phyloP scores from a whole-genome alignment of 2,113 vertebrate species.

The Polypterus senegalus region DNA sequence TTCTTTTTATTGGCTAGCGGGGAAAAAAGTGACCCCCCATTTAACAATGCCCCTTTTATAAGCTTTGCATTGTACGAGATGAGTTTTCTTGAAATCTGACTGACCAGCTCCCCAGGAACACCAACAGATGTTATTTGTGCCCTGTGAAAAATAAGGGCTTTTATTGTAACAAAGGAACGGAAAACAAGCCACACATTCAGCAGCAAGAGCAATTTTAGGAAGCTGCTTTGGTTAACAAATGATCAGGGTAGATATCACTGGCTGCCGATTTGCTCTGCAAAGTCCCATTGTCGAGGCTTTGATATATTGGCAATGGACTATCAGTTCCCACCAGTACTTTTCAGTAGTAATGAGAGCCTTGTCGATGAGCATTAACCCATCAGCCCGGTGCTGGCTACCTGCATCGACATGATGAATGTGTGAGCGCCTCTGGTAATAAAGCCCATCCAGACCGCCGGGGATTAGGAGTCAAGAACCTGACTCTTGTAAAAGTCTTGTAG shows the following conservation, averaged over 20 bases:
- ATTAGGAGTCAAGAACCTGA: too few relatives aligned
- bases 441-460: too few relatives aligned
- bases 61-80: conserved; percentile 40
- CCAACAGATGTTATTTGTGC: conserved; percentile 38
- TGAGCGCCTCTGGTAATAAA: too few relatives aligned
- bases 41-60: conserved; percentile 58
- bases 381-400: not conserved
- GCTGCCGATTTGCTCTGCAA: conserved; percentile 20
- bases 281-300: conserved; percentile 10
- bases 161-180: conserved; percentile 36
- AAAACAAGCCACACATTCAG: conserved; percentile 33
- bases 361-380: not conserved
- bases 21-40: conserved; percentile 48
- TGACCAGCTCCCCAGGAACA: conserved; percentile 56
- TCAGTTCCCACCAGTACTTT: not conserved
- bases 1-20: conserved; percentile 45
- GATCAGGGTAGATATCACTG: conserved; percentile 2
- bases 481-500: too few relatives aligned
- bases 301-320: conserved; percentile 7
- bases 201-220: conserved; percentile 22
- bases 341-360: not conserved
- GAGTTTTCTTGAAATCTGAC: conserved; percentile 38
- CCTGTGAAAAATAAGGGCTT: conserved; percentile 36
- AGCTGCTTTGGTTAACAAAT: conserved; percentile 17
- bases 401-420: not conserved